Conservation (phyloP, 2,888 invertebrate species). For the Lacanobia wlatinum region DNA sequence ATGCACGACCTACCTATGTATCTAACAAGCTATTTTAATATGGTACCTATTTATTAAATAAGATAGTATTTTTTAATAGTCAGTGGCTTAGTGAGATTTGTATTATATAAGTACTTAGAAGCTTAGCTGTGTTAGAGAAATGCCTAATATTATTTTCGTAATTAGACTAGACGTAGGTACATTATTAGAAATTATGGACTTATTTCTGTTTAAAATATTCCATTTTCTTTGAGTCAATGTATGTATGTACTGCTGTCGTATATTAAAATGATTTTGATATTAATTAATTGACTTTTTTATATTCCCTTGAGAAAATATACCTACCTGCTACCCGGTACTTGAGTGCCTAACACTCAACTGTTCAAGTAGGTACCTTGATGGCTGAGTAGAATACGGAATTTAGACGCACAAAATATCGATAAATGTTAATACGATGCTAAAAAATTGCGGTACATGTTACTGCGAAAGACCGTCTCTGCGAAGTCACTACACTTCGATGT, state of each 20-base stretch:
- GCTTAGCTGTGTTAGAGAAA: conserved; percentile 41
- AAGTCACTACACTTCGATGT: too few relatives aligned
- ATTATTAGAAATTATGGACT: background rate
- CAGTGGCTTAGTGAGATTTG: conserved; percentile 46
- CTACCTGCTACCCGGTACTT: too few relatives aligned
- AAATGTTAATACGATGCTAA: too few relatives aligned
- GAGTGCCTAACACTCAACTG: too few relatives aligned
- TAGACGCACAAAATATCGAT: too few relatives aligned
- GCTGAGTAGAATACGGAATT: too few relatives aligned
- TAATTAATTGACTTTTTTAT: background rate
- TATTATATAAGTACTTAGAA: conserved; percentile 18
- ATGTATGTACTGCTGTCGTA: conserved; percentile 13
- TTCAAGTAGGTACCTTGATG: too few relatives aligned
- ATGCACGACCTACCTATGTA: too few relatives aligned
- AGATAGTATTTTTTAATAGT: conserved; percentile 1
- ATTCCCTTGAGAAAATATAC: background rate
- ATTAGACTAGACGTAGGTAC: conserved; percentile 3
- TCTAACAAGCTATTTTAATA: conserved; percentile 11
- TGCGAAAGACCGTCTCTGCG: too few relatives aligned
- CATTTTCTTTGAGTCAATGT: conserved; percentile 27
- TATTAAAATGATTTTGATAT: conserved; percentile 39
- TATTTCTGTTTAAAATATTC: conserved; percentile 26
- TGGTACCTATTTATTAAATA: background rate
- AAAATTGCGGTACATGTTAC: too few relatives aligned
- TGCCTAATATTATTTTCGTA: conserved; percentile 44